Conservation (phyloP, 2,888 invertebrate species). For the Nephrotoma appendiculata region DNA sequence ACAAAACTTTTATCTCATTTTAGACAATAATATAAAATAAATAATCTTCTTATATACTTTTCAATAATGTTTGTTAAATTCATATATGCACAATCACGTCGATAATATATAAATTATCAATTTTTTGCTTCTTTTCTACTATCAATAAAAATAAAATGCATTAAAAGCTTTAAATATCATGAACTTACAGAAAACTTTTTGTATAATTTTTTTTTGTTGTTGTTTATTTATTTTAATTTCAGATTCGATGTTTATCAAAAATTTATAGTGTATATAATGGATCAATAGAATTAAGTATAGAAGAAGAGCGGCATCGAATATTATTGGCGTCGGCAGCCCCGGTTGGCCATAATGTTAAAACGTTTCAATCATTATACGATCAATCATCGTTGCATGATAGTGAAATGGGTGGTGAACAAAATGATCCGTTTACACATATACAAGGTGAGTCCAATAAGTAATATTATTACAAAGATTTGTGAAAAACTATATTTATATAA, state of each 20-base stretch:
- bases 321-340: not conserved
- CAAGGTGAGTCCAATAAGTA: not conserved
- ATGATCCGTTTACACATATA: conserved; percentile 2
- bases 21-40: no score
- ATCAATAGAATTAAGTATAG: conserved; percentile 2
- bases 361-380: not conserved
- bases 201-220: not conserved
- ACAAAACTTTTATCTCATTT: no score
- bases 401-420: conserved; percentile 2
- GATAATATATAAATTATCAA: no score
- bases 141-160: not conserved
- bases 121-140: no score
- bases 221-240: not conserved
- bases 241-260: not conserved
- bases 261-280: conserved; percentile 2
- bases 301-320: not conserved
- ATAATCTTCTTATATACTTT: no score
- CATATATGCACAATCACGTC: no score
- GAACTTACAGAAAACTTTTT: not conserved
- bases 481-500: not conserved
- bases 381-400: conserved; percentile 3
- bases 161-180: not conserved
- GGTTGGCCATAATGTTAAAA: not conserved
- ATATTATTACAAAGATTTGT: not conserved
- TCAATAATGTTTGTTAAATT: no score